These are phyloP conservation scores for Megaceryle alcyon DNA, from an alignment of 2,797 vertebrate species.

Conservation along the genomic window DNA sequence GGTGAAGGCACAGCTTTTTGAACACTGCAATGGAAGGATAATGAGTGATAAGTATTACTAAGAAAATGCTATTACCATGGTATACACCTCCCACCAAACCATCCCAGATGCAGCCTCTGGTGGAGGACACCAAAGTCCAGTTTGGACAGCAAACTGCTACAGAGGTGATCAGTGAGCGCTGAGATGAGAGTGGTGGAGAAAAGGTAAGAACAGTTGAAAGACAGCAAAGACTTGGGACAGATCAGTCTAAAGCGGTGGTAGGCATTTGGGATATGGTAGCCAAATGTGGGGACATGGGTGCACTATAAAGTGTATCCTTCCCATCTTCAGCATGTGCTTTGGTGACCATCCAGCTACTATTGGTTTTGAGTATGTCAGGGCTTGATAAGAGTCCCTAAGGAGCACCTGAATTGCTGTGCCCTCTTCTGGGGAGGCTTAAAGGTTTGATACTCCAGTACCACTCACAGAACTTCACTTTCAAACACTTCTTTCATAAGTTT, in stretches of 20 bases:
- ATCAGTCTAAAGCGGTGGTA: not conserved
- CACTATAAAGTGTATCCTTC: not conserved
- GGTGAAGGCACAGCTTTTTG: not conserved
- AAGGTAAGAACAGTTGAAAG: not conserved
- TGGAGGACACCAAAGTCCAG: not conserved
- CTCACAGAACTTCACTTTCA: not conserved
- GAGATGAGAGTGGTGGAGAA: not conserved
- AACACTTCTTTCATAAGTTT: not conserved
- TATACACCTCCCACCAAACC: not conserved
- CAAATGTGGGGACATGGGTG: not conserved
- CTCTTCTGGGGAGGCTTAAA: not conserved
- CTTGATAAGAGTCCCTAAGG: not conserved
- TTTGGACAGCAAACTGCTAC: not conserved
- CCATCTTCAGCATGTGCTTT: not conserved
- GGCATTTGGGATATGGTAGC: not conserved
- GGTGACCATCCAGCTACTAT: not conserved
- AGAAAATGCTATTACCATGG: not conserved
- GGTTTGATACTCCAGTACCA: not conserved
- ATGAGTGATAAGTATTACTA: not conserved
- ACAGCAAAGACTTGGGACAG: not conserved
- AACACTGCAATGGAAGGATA: not conserved
- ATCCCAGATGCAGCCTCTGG: not conserved
- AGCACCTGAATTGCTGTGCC: not conserved
- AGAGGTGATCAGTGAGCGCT: not conserved
- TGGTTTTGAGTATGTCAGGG: not conserved